Conservation (phyloP, 2,888 invertebrate genomes). For the Galeopsomyia nigrocyanea region DNA sequence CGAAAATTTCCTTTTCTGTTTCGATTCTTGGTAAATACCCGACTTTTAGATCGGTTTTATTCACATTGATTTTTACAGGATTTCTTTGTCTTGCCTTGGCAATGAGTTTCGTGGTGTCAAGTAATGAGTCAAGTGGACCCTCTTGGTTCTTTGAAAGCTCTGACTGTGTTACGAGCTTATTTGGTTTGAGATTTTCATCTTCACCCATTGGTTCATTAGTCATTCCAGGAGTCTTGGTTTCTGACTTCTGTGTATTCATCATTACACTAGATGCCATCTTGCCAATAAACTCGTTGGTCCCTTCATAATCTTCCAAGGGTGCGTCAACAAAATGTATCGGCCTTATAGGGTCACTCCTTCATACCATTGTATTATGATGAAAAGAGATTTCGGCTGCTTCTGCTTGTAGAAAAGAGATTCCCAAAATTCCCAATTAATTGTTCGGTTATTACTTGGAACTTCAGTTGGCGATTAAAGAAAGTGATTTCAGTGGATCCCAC, state of each 20-base stretch:
- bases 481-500: slow-evolving; percentile 31
- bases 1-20: background rate
- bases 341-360: background rate
- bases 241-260: no score
- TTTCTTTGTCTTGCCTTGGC: background rate
- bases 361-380: slow-evolving; percentile 10
- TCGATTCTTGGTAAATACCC: background rate
- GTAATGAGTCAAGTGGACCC: no score
- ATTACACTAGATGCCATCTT: no score
- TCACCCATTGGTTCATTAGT: no score
- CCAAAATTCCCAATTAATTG: slow-evolving; percentile 19
- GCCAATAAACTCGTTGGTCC: no score
- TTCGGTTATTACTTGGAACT: slow-evolving; percentile 44
- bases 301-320: no score
- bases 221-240: no score
- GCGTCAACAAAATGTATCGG: slow-evolving; percentile 12
- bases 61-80: background rate
- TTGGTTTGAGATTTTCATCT: no score
- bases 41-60: background rate
- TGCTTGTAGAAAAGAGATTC: slow-evolving; percentile 1
- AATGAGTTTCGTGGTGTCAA: no score
- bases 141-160: no score
- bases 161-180: no score
- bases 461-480: slow-evolving; percentile 14
- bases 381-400: slow-evolving; percentile 16